Conservation (phyloP, 2,113 vertebrate genomes). For the Eubucco bourcierii region DNA sequence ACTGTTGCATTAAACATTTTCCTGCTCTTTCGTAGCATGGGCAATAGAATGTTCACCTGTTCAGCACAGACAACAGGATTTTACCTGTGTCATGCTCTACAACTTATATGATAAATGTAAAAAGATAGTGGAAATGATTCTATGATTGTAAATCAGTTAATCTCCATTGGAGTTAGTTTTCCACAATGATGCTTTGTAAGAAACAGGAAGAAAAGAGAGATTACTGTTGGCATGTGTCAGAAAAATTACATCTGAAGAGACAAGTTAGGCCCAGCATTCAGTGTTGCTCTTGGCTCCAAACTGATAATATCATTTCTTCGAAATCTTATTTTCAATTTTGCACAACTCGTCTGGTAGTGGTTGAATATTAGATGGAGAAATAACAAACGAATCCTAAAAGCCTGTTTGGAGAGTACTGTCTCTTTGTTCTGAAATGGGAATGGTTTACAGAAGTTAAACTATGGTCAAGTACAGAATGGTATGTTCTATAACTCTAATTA, state of each 20-base stretch:
- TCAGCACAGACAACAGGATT: constrained; percentile 14
- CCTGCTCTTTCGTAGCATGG: constrained; percentile 15
- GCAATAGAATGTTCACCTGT: constrained; percentile 35
- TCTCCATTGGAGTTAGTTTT: constrained; percentile 60
- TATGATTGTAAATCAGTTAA: constrained; percentile 64
- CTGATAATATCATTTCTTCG: constrained; percentile 26
- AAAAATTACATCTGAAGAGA: constrained; percentile 65
- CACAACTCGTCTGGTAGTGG: not conserved
- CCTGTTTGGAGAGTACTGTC: not conserved
- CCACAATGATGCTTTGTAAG: constrained; percentile 17
- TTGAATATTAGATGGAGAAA: not conserved
- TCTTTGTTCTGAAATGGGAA: not conserved
- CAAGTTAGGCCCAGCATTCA: constrained; percentile 5
- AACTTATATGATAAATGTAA: constrained; percentile 54
- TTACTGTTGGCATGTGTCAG: constrained; percentile 48
- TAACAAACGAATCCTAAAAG: not conserved
- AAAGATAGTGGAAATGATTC: constrained; percentile 47
- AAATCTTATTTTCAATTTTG: constrained; percentile 31
- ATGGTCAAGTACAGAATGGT: not conserved
- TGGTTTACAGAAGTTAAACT: not conserved
- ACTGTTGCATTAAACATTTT: constrained; percentile 57
- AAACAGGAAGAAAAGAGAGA: constrained; percentile 34
- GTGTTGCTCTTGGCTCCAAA: not conserved
- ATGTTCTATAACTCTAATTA: not conserved
- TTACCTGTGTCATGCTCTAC: constrained; percentile 41